Conservation (phyloP, 2,113 vertebrate genomes). For the Sceloporus tristichus region DNA sequence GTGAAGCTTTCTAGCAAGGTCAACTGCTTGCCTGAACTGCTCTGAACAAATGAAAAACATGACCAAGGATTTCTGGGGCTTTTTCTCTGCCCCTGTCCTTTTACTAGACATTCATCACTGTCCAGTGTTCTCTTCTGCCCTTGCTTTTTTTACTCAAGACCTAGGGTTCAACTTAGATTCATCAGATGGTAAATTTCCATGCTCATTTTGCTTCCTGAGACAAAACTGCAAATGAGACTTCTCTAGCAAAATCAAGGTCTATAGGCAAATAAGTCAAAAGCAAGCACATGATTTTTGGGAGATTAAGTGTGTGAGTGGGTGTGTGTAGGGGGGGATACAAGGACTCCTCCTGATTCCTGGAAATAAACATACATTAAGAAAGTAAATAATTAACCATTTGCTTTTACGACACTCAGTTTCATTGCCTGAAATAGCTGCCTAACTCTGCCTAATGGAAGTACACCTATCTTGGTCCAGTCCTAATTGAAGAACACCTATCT, state of each 20-base stretch:
- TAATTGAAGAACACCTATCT: no score
- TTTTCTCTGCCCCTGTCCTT: background rate
- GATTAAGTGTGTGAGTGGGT: no score
- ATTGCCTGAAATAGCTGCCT: no score
- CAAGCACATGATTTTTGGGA: no score
- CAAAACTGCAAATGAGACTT: background rate
- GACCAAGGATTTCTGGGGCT: background rate
- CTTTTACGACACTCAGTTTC: no score
- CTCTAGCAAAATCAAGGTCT: background rate
- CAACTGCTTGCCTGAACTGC: background rate
- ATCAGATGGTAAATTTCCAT: no score
- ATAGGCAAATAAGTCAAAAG: background rate
- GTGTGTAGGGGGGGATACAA: no score
- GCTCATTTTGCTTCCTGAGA: background rate
- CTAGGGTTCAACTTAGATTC: background rate
- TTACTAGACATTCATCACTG: background rate
- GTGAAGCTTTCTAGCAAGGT: background rate
- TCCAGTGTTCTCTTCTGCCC: background rate
- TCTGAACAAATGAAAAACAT: background rate
- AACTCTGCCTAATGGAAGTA: no score
- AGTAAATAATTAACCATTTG: no score
- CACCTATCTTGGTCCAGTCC: no score
- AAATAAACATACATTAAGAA: no score
- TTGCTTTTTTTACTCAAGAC: background rate
- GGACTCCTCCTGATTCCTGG: no score